Evolutionary conservation across 1,140 invertebrate genomes (phyloP).

Genomic region (Macrobrachium nipponense): DNA sequence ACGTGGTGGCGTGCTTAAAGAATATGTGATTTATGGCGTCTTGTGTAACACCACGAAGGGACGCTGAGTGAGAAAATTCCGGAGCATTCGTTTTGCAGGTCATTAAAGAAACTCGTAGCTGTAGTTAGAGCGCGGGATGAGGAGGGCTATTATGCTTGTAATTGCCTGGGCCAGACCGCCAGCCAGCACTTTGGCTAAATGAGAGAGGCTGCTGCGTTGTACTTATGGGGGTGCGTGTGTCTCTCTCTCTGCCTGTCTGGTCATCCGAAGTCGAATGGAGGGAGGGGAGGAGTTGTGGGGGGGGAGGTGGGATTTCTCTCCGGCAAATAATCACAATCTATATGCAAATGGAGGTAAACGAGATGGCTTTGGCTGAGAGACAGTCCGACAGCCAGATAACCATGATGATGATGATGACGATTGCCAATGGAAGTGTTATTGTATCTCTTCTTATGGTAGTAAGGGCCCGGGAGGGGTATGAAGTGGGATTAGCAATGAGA

Average conservation of each 20-base stretch:
- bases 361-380: too few species aligned
- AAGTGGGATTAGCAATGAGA: background rate
- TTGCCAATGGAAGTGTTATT: background rate
- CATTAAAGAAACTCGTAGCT: too few species aligned
- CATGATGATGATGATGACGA: conserved; percentile 2
- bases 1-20: too few species aligned
- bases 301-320: background rate
- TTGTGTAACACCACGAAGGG: too few species aligned
- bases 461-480: background rate
- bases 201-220: background rate
- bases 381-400: too few species aligned
- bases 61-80: too few species aligned
- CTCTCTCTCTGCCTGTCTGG: background rate
- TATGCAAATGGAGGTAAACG: too few species aligned
- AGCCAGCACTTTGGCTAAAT: background rate
- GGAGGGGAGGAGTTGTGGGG: background rate
- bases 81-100: too few species aligned
- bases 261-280: background rate
- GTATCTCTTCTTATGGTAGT: background rate
- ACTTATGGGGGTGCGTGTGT: background rate
- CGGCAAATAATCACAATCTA: background rate
- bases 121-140: too few species aligned
- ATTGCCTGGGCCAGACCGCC: too few species aligned
- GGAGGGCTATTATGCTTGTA: too few species aligned
- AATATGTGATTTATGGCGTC: too few species aligned